phyloP scores from a whole-genome alignment of 1,140 invertebrate species.

The Popillia japonica region DNA sequence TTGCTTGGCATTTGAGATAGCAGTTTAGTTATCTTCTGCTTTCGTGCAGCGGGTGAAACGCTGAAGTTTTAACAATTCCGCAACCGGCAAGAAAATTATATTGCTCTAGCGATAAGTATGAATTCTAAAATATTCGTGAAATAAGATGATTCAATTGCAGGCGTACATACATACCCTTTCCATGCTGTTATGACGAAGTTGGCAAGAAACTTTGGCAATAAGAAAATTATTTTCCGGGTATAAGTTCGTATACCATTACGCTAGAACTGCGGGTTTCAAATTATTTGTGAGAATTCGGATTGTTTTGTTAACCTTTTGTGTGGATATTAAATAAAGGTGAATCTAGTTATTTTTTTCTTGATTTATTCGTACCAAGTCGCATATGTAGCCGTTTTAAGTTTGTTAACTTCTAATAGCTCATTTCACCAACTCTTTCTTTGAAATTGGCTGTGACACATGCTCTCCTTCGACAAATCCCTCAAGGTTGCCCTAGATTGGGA shows the following conservation, averaged over 20 bases:
- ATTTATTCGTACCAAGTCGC: too few species aligned
- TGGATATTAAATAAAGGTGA: not conserved
- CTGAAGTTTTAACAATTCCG: not conserved
- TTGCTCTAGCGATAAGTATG: not conserved
- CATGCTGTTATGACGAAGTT: not conserved
- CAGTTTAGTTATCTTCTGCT: not conserved
- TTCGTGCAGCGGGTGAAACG: not conserved
- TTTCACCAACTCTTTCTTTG: too few species aligned
- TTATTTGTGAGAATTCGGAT: not conserved
- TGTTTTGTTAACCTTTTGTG: not conserved
- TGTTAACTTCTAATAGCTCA: too few species aligned
- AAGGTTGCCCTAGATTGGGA: too few species aligned
- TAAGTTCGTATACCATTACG: not conserved
- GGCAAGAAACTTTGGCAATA: not conserved
- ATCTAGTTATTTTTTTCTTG: not conserved
- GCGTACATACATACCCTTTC: not conserved
- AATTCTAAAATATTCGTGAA: not conserved
- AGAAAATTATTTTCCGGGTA: not conserved
- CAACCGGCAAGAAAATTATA: not conserved
- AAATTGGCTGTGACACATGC: too few species aligned
- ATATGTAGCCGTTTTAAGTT: too few species aligned
- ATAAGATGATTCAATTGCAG: not conserved
- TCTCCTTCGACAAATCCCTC: too few species aligned
- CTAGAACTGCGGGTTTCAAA: not conserved
- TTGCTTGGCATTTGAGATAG: not conserved